Evolutionary conservation across 2,888 invertebrate genomes (phyloP).

Genomic region (Amiota communis): DNA sequence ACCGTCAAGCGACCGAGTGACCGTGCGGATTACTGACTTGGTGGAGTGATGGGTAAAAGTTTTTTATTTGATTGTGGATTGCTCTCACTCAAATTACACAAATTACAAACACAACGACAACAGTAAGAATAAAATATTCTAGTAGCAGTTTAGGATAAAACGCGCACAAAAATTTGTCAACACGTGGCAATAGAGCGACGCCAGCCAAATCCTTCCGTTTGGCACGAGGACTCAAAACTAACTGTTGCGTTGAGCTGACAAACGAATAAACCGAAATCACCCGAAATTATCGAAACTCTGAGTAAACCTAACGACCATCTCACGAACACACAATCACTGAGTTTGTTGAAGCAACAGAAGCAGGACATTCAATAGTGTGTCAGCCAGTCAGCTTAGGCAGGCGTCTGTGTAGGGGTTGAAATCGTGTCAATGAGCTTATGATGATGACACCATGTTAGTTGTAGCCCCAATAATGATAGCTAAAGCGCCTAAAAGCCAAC

Average conservation of each 20-base stretch:
- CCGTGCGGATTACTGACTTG: constrained; percentile 23
- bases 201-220: constrained; percentile 49
- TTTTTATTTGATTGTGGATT: no score
- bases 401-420: constrained; percentile 2
- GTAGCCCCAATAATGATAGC: neutral
- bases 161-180: neutral
- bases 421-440: neutral
- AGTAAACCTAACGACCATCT: constrained; percentile 11
- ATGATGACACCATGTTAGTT: neutral
- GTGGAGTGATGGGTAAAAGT: no score
- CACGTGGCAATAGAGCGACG: neutral
- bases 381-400: neutral
- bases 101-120: neutral
- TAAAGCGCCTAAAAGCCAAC: constrained; percentile 8
- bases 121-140: neutral
- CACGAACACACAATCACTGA: constrained; percentile 29
- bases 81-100: no score
- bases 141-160: neutral
- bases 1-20: constrained; percentile 24
- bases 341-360: no score
- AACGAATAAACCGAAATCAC: constrained; percentile 6
- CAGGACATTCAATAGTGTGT: neutral
- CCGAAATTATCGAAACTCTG: neutral
- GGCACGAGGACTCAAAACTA: constrained; percentile 59
- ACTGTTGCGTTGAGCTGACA: constrained; percentile 56